Evolutionary conservation across 2,797 vertebrate genomes (phyloP).

Genomic region (Buceros bicornis): DNA sequence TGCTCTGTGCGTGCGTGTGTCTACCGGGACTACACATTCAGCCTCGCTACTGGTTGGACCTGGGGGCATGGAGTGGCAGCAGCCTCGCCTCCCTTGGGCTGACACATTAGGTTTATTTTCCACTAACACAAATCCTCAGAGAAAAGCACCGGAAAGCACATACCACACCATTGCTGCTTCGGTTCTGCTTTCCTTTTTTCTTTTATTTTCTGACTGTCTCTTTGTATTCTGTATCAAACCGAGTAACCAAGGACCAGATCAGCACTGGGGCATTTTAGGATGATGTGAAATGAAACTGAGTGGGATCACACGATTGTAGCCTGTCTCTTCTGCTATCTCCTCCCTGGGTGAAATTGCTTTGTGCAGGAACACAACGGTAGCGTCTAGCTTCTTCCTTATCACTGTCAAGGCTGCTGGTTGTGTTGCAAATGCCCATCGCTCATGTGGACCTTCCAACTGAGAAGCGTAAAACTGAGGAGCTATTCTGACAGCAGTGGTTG

Average conservation of each 20-base stretch:
- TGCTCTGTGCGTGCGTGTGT: neutral
- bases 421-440: constrained; percentile 3
- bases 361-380: neutral
- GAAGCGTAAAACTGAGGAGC: neutral
- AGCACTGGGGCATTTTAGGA: constrained; percentile 10
- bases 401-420: constrained; percentile 31
- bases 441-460: neutral
- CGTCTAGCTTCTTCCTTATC: constrained; percentile 18
- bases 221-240: constrained; percentile 9
- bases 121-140: neutral
- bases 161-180: neutral
- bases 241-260: neutral
- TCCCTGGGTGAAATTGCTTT: constrained; percentile 31
- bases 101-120: neutral
- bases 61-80: neutral
- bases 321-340: neutral
- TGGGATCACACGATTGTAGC: neutral
- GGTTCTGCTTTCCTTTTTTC: neutral
- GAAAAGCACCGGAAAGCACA: neutral
- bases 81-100: neutral
- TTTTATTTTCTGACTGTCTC: neutral
- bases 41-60: neutral
- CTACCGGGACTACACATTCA: neutral
- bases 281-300: constrained; percentile 44
- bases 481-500: neutral